Conservation (phyloP, 1,140 invertebrate species). For the Euglossa dilemma region DNA sequence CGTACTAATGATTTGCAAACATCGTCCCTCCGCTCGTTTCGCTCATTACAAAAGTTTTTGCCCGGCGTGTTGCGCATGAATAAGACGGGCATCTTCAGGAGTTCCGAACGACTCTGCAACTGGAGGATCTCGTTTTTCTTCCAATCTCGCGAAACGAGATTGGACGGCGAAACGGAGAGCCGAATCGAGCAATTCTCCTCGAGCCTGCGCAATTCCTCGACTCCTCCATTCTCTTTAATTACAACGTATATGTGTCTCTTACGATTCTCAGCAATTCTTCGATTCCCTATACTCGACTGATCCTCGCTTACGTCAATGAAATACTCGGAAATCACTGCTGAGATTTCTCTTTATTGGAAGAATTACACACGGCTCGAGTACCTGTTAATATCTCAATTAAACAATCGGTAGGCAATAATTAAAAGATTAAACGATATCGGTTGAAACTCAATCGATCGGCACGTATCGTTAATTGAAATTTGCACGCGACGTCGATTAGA, state of each 20-base stretch:
- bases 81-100: slow-evolving; percentile 69
- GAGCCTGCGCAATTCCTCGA: no score
- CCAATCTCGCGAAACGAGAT: no score
- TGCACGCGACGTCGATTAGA: not conserved
- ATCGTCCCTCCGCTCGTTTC: slow-evolving; percentile 69
- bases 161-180: no score
- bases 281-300: no score
- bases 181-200: no score
- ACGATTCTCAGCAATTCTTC: no score
- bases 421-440: slow-evolving; percentile 18
- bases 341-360: not conserved
- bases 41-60: slow-evolving; percentile 75
- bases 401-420: not conserved
- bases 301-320: no score
- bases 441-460: not conserved
- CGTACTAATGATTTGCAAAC: slow-evolving; percentile 81
- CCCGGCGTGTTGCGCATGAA: slow-evolving; percentile 7
- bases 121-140: not conserved
- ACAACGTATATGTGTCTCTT: no score
- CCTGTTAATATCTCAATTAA: slow-evolving; percentile 14
- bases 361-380: not conserved
- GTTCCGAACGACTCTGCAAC: not conserved
- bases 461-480: not conserved
- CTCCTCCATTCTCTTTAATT: no score
- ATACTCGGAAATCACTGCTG: not conserved